Conservation (phyloP, 2,888 invertebrate genomes). For the Mimachlamys varia region DNA sequence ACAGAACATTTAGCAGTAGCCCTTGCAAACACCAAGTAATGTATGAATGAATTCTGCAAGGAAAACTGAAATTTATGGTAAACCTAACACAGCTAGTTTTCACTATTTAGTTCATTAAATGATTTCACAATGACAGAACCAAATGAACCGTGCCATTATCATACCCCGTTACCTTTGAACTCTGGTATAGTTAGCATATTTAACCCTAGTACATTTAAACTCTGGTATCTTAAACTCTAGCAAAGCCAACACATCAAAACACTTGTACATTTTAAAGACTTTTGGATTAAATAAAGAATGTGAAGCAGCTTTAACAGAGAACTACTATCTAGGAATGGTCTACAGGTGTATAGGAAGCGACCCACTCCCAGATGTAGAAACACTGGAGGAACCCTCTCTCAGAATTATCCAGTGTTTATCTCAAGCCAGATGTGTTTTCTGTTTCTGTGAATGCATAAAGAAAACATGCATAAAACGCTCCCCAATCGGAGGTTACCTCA, state of each 20-base stretch:
- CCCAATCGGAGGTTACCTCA: neutral
- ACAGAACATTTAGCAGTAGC: too few species aligned
- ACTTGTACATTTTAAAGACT: neutral
- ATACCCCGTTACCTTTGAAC: too few species aligned
- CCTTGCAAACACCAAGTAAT: too few species aligned
- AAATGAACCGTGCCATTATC: too few species aligned
- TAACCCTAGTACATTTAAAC: too few species aligned
- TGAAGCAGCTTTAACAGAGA: neutral
- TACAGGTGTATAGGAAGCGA: slow-evolving; percentile 7
- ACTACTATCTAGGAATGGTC: neutral
- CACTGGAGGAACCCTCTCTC: neutral
- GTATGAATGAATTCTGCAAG: too few species aligned
- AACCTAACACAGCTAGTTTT: too few species aligned
- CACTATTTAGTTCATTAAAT: too few species aligned
- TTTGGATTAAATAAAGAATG: neutral
- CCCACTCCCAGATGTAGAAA: neutral
- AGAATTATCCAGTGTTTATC: neutral
- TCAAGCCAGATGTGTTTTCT: slow-evolving; percentile 22
- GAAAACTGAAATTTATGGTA: too few species aligned
- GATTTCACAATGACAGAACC: too few species aligned
- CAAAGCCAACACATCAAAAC: neutral
- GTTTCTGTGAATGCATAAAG: slow-evolving; percentile 23
- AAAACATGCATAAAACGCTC: neutral
- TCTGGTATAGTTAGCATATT: too few species aligned
- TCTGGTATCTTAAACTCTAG: too few species aligned